A percentile compares a stretch with the other conserved stretches of the same genome.
Evolutionary conservation across 2,797 vertebrate species (phyloP).

Genomic region (Mormyrops attenuatus): DNA sequence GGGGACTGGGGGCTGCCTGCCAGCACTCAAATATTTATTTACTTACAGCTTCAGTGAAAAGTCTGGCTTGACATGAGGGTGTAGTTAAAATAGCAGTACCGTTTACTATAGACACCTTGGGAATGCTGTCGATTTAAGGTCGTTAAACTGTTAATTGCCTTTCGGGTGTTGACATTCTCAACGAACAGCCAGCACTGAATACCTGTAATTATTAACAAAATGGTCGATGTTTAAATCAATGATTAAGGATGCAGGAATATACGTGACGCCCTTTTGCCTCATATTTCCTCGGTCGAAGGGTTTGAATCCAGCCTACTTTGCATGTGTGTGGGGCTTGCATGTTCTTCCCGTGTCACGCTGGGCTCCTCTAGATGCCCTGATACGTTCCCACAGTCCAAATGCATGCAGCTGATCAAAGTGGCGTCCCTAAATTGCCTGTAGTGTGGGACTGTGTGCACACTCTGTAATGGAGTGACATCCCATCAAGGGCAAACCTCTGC

Average conservation of each 20-base stretch:
- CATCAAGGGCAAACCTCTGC: background rate
- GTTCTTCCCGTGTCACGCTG: background rate
- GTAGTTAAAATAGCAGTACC: background rate
- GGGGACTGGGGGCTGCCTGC: background rate
- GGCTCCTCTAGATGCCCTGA: background rate
- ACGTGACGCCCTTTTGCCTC: background rate
- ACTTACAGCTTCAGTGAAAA: constrained; percentile 11
- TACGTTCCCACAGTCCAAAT: background rate
- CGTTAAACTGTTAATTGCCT: background rate
- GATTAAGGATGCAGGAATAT: background rate
- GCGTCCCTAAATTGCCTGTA: background rate
- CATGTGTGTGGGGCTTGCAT: background rate
- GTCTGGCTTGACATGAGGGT: constrained; percentile 3
- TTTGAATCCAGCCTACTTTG: background rate
- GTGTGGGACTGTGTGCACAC: background rate
- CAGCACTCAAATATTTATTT: background rate
- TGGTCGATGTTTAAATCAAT: background rate
- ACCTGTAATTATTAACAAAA: background rate
- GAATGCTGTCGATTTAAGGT: background rate
- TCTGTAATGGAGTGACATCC: background rate
- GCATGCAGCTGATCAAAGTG: background rate
- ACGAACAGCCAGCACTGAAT: background rate
- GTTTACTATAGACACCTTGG: background rate
- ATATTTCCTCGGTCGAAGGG: background rate
- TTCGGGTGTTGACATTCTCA: background rate